phyloP scores from a whole-genome alignment of 2,888 invertebrate species.

The Drosophila algonquin region DNA sequence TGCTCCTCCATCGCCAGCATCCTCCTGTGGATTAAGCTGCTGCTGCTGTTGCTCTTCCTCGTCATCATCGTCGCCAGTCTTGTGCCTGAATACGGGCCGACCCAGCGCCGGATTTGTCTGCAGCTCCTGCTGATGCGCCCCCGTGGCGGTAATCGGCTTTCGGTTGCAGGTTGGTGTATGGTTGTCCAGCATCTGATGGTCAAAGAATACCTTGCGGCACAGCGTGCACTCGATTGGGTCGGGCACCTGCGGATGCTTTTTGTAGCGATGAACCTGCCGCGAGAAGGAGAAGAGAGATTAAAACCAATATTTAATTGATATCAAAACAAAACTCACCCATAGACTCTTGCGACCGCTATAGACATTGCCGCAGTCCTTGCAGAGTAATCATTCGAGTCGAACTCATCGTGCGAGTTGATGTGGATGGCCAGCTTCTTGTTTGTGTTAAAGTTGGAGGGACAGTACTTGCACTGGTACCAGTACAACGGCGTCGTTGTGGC shows the following conservation, averaged over 20 bases:
- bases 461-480: slow-evolving; percentile 84
- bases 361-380: slow-evolving; percentile 84
- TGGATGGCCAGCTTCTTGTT: slow-evolving; percentile 84
- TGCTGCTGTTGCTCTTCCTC: slow-evolving; percentile 57
- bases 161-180: slow-evolving; percentile 82
- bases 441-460: slow-evolving; percentile 84
- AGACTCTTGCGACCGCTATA: slow-evolving; percentile 84
- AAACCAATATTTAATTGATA: too few species aligned
- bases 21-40: slow-evolving; percentile 46
- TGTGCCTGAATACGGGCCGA: slow-evolving; percentile 63
- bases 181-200: slow-evolving; percentile 82
- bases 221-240: slow-evolving; percentile 82
- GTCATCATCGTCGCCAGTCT: slow-evolving; percentile 78
- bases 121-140: slow-evolving; percentile 67
- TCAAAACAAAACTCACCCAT: slow-evolving; percentile 77
- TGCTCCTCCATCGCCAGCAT: slow-evolving; percentile 14
- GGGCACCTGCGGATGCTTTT: slow-evolving; percentile 84
- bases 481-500: slow-evolving; percentile 66
- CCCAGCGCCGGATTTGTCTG: slow-evolving; percentile 28
- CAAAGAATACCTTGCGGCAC: slow-evolving; percentile 84
- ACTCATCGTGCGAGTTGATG: slow-evolving; percentile 84
- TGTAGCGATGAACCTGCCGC: slow-evolving; percentile 83
- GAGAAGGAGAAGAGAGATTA: not conserved
- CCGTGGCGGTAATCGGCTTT: slow-evolving; percentile 75
- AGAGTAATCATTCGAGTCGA: slow-evolving; percentile 84